Conservation (phyloP, 2,113 vertebrate species). For the Rhynchopsitta pachyrhyncha region DNA sequence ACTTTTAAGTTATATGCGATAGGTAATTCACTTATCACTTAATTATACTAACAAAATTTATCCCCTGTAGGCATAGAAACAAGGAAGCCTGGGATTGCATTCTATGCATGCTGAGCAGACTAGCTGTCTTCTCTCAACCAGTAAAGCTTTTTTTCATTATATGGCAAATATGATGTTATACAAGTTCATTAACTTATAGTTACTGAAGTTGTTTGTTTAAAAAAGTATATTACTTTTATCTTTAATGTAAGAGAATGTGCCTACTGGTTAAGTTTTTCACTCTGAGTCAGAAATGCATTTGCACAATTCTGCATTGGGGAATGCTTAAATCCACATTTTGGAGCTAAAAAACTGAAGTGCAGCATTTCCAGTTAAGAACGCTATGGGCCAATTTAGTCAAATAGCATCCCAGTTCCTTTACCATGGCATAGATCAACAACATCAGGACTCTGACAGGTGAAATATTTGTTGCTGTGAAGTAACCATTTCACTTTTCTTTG, state of each 20-base stretch:
- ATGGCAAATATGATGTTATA: background rate
- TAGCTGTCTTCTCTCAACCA: background rate
- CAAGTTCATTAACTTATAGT: background rate
- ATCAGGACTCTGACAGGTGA: background rate
- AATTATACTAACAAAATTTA: conserved; percentile 19
- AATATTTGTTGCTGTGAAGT: background rate
- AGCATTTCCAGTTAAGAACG: background rate
- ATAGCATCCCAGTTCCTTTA: background rate
- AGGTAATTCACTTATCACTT: conserved; percentile 17
- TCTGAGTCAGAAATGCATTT: background rate
- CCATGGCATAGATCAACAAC: background rate
- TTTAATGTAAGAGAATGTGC: background rate
- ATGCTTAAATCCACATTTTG: background rate
- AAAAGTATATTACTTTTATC: background rate
- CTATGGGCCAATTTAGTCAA: background rate
- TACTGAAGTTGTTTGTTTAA: background rate
- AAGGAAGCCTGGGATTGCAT: background rate
- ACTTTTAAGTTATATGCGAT: background rate
- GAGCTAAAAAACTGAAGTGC: background rate
- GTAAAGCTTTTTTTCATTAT: background rate
- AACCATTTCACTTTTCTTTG: background rate
- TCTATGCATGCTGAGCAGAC: background rate
- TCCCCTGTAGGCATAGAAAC: background rate
- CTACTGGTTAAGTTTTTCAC: background rate
- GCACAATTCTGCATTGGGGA: background rate